phyloP scores from a whole-genome alignment of 1,140 invertebrate species.

The Drosophila nannoptera region DNA sequence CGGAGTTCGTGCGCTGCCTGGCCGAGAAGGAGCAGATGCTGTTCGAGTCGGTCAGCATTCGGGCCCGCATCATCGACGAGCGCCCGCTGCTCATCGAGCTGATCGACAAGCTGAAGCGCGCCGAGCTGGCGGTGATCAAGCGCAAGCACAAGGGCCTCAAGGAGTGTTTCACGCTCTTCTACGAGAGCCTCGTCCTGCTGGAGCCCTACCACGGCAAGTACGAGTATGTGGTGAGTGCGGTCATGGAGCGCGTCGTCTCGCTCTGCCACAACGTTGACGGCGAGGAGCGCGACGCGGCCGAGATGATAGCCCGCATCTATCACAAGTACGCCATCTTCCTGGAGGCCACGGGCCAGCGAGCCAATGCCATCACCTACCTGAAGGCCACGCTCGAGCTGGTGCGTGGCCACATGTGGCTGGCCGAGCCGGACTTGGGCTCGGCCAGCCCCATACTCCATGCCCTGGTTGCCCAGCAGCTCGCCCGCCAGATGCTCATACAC shows the following conservation, averaged over 20 bases:
- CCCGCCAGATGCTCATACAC: slow-evolving; percentile 53
- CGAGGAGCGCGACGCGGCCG: slow-evolving; percentile 50
- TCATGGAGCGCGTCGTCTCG: slow-evolving; percentile 60
- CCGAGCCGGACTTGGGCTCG: slow-evolving; percentile 31
- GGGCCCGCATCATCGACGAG: slow-evolving; percentile 52
- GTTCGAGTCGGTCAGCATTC: slow-evolving; percentile 53
- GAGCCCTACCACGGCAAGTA: slow-evolving; percentile 57
- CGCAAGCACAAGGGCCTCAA: slow-evolving; percentile 40
- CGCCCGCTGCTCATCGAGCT: slow-evolving; percentile 44
- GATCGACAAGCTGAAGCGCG: slow-evolving; percentile 49
- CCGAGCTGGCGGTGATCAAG: slow-evolving; percentile 43
- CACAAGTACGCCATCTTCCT: slow-evolving; percentile 50
- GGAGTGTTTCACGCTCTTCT: slow-evolving; percentile 49
- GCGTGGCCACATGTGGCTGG: slow-evolving; percentile 61
- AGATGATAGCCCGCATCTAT: slow-evolving; percentile 66
- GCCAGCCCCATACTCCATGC: slow-evolving; percentile 57
- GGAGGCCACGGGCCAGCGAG: slow-evolving; percentile 22
- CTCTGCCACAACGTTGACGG: slow-evolving; percentile 53
- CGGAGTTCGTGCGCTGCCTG: slow-evolving; percentile 56
- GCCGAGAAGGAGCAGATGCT: slow-evolving; percentile 58
- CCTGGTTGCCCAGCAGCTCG: slow-evolving; percentile 57
- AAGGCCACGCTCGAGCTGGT: slow-evolving; percentile 48
- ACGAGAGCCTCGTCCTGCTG: slow-evolving; percentile 51
- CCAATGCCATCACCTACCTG: slow-evolving; percentile 49
- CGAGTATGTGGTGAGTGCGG: slow-evolving; percentile 48